phyloP scores from a whole-genome alignment of 2,113 vertebrate genomes.

The Ammodytes marinus region DNA sequence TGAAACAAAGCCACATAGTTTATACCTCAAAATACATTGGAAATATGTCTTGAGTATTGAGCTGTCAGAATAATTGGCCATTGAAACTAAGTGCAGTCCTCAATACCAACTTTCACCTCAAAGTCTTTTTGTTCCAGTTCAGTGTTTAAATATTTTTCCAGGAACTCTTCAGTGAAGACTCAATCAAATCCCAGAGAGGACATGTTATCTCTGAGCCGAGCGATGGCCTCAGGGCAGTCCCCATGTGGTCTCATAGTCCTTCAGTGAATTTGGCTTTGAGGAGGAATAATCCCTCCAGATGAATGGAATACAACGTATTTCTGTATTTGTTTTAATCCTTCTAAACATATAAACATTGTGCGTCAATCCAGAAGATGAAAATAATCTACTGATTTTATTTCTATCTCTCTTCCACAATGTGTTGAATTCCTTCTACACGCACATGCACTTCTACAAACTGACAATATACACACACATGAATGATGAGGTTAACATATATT shows the following conservation, averaged over 20 bases:
- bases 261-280: slow-evolving; percentile 55
- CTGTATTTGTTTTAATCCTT: slow-evolving; percentile 65
- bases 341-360: slow-evolving; percentile 31
- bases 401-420: background rate
- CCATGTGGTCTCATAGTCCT: slow-evolving; percentile 35
- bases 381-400: slow-evolving; percentile 11
- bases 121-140: background rate
- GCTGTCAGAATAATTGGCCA: no score
- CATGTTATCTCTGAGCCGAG: slow-evolving; percentile 42
- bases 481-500: background rate
- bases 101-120: no score
- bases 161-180: slow-evolving; percentile 3
- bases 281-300: slow-evolving; percentile 72
- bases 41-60: no score
- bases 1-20: no score
- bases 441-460: background rate
- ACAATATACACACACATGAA: no score
- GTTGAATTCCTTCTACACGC: background rate
- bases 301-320: slow-evolving; percentile 63
- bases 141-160: slow-evolving; percentile 23
- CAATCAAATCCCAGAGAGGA: background rate
- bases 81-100: no score
- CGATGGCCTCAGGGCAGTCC: slow-evolving; percentile 22
- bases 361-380: slow-evolving; percentile 45
- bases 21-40: no score